Evolutionary conservation across 2,888 invertebrate species (phyloP), one percentile per base, ranked within the genome.

Genomic region (Napeogenes sylphis): DNA sequence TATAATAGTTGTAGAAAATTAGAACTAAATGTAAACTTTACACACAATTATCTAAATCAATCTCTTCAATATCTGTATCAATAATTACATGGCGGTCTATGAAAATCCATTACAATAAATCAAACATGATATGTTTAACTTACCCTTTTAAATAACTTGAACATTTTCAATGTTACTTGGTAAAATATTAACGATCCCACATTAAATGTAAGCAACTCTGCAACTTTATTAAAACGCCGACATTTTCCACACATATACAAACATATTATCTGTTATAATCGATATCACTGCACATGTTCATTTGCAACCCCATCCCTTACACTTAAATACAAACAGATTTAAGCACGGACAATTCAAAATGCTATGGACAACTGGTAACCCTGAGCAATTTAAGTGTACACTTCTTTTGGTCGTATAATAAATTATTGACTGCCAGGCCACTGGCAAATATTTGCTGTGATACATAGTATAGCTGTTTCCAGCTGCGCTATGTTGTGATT

Each of bases 381-480:
- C 13, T 21, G 32, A 21, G 10, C 59, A 46, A 42, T 46, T 45
- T 47, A 45, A 46, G 14, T 54, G 38, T 32, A 51, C 35, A 45
- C 71, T 75, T 58, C 70, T 71, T 75, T 77, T 76, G 60, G 69
- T 65, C 74, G 82, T 62, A 45, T 82, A 69, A 66, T 69, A 75
- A 72, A 61, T 66, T 73, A 75, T 76, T 74, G 70, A 72, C 71
- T 68, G 73, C 45, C 68, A 75, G 54, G 30, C 60, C n/a, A 53
- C 21, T 33, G 70, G 77, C 75, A 78, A 81, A 80, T 80, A 82
- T 82, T 83, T 79, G 78, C 71, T 74, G 72, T 74, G 78, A 77
- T 77, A 69, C 68, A 61, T 55, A 51, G 42, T 61, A 55, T 55
- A 45, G 56, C 46, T 32, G 5, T 14, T 46, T 30, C 51, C 51